Base-by-base conservation (phyloP, 2,888 invertebrate genomes). In the Oeneis ivallda region DNA sequence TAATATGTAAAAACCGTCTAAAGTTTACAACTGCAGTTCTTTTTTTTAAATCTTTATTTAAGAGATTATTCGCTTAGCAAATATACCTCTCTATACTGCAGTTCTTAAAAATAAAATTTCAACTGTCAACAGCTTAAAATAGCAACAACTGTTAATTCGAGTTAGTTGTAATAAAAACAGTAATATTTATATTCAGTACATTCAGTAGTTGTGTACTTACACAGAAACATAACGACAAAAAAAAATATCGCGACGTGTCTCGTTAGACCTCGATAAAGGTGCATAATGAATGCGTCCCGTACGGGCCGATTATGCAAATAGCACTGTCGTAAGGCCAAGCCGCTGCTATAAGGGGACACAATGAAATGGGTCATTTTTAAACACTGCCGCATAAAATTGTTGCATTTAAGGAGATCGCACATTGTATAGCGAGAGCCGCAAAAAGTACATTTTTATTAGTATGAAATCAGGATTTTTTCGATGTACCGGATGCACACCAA, bases 251-350 rank as follows among this genome's bases (percentile, higher is more conserved):
- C 73, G 64, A 66, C 81, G 82, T 81, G 63, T 66, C 79, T 78
- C 71, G 64, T 65, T 13, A 17, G 41, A 73, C 73, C 76, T 69
- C 76, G 85, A 72, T 72, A 58, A 72, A 54, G 53, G 53, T 58
- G 63, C 62, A 68, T 75, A 80, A 80, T 79, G 78, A 78, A 79
- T 76, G 76, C 75, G 71, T 75, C 77, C 74, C 72, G 75, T 77
- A 74, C 73, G 77, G 76, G 79, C 81, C 84, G 84, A 86, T 86
- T 89, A 87, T 88, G 89, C 85, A 85, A 87, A 87, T 88, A 83
- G 79, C 80, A 76, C 78, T 37, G 79, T 83, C 81, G 79, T 79
- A 74, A 66, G 70, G 66, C 71, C 64, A 65, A 58, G 53, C 52
- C 62, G 43, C 50, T 61, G 50, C 70, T 59, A 65, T 74, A 64